A percentile compares a stretch with the other conserved stretches of the same genome.
phyloP scores from a whole-genome alignment of 1,140 invertebrate species.

The Manduca sexta region DNA sequence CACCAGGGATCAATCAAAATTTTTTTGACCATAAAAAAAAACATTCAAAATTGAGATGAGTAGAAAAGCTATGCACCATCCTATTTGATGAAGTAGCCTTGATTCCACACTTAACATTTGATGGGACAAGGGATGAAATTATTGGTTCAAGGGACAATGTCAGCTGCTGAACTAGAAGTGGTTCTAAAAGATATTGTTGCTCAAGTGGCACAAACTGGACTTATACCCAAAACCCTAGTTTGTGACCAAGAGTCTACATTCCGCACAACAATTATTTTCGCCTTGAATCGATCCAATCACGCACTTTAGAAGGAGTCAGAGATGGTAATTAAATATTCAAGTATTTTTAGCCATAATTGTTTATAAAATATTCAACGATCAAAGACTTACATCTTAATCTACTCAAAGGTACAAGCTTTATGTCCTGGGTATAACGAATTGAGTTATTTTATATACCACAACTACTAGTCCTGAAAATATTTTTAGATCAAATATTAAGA shows the following conservation, averaged over 20 bases:
- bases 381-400: no score
- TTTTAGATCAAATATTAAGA: no score
- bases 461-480: no score
- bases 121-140: conserved; percentile 7
- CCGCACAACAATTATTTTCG: conserved; percentile 9
- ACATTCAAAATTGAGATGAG: neutral
- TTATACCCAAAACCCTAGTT: conserved; percentile 8
- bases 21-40: neutral
- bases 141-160: conserved; percentile 11
- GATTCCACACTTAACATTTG: conserved; percentile 5
- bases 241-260: conserved; percentile 19
- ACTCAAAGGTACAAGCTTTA: no score
- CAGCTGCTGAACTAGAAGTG: conserved; percentile 8
- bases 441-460: no score
- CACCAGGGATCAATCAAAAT: neutral
- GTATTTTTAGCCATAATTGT: no score
- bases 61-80: conserved; percentile 9
- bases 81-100: conserved; percentile 13
- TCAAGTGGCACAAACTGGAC: conserved; percentile 6
- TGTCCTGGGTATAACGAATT: no score
- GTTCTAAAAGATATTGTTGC: conserved; percentile 14
- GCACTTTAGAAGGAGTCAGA: neutral
- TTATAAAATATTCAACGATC: no score
- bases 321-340: conserved; percentile 3
- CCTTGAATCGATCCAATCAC: conserved; percentile 3